phyloP scores from a whole-genome alignment of 2,113 vertebrate species.

The Erpornis zantholeuca region DNA sequence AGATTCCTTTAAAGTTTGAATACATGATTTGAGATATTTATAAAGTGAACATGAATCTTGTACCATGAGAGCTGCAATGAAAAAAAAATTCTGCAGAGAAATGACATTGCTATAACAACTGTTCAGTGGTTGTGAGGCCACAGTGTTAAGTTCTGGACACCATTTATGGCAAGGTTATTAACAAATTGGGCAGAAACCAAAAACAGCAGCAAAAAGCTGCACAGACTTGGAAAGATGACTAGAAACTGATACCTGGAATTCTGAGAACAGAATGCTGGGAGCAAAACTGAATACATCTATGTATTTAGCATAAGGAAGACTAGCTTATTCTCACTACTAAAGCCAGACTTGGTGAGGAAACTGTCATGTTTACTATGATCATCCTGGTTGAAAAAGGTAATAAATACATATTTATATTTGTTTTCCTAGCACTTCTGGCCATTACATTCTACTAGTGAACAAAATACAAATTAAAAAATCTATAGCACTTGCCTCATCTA shows the following conservation, averaged over 20 bases:
- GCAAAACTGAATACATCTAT: neutral
- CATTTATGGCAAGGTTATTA: neutral
- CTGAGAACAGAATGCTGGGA: neutral
- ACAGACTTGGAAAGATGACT: neutral
- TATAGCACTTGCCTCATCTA: neutral
- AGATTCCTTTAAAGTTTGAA: neutral
- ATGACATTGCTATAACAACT: neutral
- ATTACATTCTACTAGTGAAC: neutral
- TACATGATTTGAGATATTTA: neutral
- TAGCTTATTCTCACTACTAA: neutral
- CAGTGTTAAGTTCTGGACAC: neutral
- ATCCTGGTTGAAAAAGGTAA: neutral
- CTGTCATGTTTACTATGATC: neutral
- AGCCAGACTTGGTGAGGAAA: neutral
- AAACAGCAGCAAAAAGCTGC: neutral
- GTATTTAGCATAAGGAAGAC: neutral
- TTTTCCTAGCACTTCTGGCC: neutral
- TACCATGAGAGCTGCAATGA: neutral
- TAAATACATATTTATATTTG: neutral
- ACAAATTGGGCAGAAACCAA: neutral
- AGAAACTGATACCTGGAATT: neutral
- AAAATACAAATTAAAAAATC: neutral
- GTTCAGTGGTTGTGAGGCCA: rapidly evolving
- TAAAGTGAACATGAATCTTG: neutral
- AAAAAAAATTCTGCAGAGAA: neutral